These are phyloP conservation scores for Agrenia bidenticulata DNA, from an alignment of 2,888 invertebrate species.

Conservation along the genomic window DNA sequence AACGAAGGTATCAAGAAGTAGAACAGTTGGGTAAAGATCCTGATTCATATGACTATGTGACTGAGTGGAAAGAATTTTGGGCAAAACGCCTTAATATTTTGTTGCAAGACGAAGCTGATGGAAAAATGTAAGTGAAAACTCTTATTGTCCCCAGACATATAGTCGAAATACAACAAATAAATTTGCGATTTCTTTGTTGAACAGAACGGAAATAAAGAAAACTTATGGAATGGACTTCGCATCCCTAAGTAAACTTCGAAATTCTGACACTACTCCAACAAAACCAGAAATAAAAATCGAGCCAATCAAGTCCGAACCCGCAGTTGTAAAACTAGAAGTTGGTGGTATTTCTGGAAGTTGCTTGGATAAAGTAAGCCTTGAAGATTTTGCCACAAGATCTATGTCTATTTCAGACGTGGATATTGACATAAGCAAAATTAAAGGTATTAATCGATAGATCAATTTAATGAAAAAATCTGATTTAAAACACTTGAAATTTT, in stretches of 20 bases:
- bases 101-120: constrained; percentile 38
- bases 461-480: not conserved
- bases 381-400: constrained; percentile 34
- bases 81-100: constrained; percentile 30
- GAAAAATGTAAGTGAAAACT: constrained; percentile 38
- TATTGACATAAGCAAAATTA: too few relatives aligned
- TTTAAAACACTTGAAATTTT: not conserved
- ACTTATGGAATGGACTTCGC: constrained; percentile 47
- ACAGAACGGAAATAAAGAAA: constrained; percentile 35
- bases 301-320: too few relatives aligned
- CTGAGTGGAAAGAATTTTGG: constrained; percentile 51
- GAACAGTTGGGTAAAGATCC: constrained; percentile 41
- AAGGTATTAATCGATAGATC: not conserved
- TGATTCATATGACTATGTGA: constrained; percentile 43
- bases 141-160: not conserved
- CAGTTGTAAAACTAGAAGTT: not conserved
- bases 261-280: not conserved
- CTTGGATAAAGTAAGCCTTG: constrained; percentile 19
- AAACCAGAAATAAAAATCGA: not conserved
- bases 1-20: constrained; percentile 46
- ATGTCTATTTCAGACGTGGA: constrained; percentile 48
- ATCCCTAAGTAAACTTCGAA: constrained; percentile 32
- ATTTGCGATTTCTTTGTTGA: too few relatives aligned
- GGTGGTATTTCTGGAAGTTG: too few relatives aligned
- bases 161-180: too few relatives aligned